Evolutionary conservation across 2,888 invertebrate genomes (phyloP).

Genomic region (Serrognathus titanus): DNA sequence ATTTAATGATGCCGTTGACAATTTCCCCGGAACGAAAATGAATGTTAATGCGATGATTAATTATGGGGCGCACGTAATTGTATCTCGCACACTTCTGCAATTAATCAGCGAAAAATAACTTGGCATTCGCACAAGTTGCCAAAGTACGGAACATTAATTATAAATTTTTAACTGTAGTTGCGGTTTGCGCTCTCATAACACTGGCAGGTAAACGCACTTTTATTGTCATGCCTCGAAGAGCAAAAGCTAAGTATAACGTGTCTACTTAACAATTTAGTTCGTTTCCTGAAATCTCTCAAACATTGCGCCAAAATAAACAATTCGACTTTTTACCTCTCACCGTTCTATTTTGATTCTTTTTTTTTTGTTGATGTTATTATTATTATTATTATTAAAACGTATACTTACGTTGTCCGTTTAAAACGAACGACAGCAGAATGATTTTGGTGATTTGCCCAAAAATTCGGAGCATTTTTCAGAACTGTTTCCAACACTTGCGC

Average conservation of each 20-base stretch:
- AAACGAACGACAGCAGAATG: constrained; percentile 11
- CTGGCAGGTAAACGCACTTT: constrained; percentile 12
- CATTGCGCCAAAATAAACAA: background rate
- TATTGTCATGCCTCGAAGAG: constrained; percentile 11
- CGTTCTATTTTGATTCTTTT: no score
- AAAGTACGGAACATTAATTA: background rate
- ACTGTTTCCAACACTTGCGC: no score
- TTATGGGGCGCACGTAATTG: no score
- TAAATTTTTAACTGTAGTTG: background rate
- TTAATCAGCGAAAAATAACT: no score
- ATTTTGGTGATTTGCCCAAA: constrained; percentile 1
- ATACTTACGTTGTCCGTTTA: constrained; percentile 13
- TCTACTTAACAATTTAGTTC: constrained; percentile 11
- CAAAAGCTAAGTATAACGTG: background rate
- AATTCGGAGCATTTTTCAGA: background rate
- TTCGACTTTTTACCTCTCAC: no score
- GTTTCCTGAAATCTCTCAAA: constrained; percentile 14
- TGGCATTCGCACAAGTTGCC: no score
- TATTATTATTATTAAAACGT: background rate
- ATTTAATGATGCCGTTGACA: no score
- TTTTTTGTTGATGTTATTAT: no score
- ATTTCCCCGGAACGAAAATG: no score
- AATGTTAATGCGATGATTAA: no score
- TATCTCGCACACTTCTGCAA: no score
- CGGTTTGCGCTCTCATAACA: background rate